Percentiles rank a stretch among this genome's conserved stretches.
Evolutionary conservation across 2,113 vertebrate species (phyloP).

Genomic region (Psilopogon haemacephalus): DNA sequence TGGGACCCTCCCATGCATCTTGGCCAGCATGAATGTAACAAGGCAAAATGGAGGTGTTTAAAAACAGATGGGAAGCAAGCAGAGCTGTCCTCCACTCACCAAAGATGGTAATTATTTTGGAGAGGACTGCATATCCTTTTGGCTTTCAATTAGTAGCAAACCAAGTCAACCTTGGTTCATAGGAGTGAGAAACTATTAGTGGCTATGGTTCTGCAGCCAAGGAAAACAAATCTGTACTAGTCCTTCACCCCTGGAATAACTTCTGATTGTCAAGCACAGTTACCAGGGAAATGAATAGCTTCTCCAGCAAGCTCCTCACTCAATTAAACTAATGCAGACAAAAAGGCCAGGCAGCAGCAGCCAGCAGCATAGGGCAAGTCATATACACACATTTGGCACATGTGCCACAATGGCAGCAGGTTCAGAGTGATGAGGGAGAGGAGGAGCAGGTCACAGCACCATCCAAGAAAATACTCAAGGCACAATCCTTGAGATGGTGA

Average conservation of each 20-base stretch:
- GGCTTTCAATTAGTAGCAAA: slow-evolving; percentile 47
- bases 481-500: neutral
- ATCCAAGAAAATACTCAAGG: neutral
- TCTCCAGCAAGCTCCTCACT: neutral
- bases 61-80: neutral
- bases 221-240: neutral
- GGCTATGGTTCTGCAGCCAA: neutral
- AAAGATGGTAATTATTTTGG: neutral
- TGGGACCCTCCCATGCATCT: neutral
- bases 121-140: neutral
- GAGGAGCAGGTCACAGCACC: neutral
- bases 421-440: neutral
- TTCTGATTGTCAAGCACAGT: neutral
- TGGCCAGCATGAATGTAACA: neutral
- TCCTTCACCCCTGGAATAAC: neutral
- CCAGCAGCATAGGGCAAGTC: accelerated
- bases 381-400: neutral
- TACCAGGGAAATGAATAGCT: slow-evolving; percentile 15
- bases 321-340: slow-evolving; percentile 1
- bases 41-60: accelerated
- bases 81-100: neutral
- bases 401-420: accelerated
- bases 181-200: neutral
- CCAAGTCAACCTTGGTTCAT: neutral
- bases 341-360: neutral